Evolutionary conservation across 2,888 invertebrate species (phyloP).

Genomic region (Aricia artaxerxes): DNA sequence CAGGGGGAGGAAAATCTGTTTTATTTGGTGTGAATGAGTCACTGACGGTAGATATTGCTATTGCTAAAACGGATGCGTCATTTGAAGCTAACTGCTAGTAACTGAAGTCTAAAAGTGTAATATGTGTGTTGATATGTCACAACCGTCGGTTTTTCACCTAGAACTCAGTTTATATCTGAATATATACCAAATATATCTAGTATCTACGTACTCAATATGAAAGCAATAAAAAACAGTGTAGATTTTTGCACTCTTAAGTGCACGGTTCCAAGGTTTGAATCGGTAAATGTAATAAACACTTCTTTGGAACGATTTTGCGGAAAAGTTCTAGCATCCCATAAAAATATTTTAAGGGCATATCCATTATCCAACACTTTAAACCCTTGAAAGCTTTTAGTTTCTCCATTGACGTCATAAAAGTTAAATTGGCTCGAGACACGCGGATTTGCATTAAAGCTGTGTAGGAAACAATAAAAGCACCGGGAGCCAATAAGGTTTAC

Average conservation of each 20-base stretch:
- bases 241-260: too few relatives aligned
- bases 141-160: background rate
- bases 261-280: background rate
- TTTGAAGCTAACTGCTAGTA: too few relatives aligned
- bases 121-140: too few relatives aligned
- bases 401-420: slow-evolving; percentile 23
- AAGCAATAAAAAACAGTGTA: too few relatives aligned
- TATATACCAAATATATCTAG: too few relatives aligned
- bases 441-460: slow-evolving; percentile 24
- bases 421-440: background rate
- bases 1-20: background rate
- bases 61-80: too few relatives aligned
- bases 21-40: background rate
- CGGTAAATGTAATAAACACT: background rate
- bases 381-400: slow-evolving; percentile 3
- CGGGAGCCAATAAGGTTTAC: slow-evolving; percentile 45
- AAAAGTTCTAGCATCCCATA: background rate
- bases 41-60: background rate
- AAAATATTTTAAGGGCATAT: background rate
- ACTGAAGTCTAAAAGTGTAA: too few relatives aligned
- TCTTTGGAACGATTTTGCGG: background rate
- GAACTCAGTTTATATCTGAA: background rate
- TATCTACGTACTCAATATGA: too few relatives aligned
- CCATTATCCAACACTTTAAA: background rate
- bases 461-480: slow-evolving; percentile 29